These are phyloP conservation scores for Urophycis tenuis DNA, from an alignment of 2,797 vertebrate genomes.

Conservation along the genomic window DNA sequence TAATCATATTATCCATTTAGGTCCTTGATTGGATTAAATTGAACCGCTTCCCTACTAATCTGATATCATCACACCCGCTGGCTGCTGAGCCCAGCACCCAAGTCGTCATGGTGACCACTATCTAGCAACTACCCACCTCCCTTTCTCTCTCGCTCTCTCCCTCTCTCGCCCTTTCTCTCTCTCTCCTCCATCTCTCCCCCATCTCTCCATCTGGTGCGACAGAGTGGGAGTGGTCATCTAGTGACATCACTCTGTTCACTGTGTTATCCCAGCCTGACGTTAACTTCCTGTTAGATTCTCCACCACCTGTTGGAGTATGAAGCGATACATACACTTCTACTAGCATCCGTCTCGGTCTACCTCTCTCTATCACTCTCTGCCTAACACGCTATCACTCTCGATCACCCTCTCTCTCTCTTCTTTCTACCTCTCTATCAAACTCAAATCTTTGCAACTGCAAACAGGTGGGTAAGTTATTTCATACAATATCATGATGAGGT, in stretches of 20 bases:
- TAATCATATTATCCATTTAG: background rate
- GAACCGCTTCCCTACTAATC: background rate
- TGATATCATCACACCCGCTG: background rate
- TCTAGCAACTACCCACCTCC: background rate
- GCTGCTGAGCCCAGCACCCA: background rate
- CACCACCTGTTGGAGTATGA: background rate
- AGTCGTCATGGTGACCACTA: background rate
- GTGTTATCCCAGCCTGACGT: background rate
- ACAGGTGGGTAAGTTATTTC: no score
- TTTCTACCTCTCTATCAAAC: no score
- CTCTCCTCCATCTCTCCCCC: background rate
- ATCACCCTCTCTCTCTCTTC: no score
- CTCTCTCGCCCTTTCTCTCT: background rate
- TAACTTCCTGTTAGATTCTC: background rate
- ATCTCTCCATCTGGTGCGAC: background rate
- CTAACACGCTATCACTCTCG: no score
- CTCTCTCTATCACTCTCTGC: background rate
- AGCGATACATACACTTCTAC: background rate
- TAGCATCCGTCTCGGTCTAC: background rate
- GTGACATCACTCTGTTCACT: background rate
- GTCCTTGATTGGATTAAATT: background rate
- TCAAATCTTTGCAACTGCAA: no score
- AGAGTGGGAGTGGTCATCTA: background rate
- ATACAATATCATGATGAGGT: no score
- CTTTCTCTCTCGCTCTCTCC: background rate